Base-by-base conservation (phyloP, 2,888 invertebrate species). In the Watsonalla cultraria region DNA sequence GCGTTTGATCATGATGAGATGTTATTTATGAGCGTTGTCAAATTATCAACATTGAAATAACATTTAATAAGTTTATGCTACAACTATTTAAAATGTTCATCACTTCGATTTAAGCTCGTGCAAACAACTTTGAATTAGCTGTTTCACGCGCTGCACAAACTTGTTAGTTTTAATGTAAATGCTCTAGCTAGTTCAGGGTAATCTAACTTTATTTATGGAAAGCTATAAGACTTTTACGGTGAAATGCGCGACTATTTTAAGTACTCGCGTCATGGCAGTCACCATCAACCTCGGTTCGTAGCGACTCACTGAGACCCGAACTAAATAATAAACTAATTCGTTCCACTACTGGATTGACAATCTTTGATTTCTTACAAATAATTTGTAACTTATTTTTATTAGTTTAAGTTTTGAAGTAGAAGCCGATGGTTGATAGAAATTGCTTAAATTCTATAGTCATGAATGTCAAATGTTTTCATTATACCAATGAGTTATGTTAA, bases 321-420 rank as follows among this genome's bases (percentile, higher is more conserved):
- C 60, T 59, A 60, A 57, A 72, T 74, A 74, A 75, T 82, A 76
- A 77, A 74, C 76, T 71, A 78, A 82, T 82, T 78, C 70, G 79
- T 79, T 82, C 72, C 72, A 72, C 65, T 64, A 59, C 66, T 68
- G 64, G 68, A 71, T 72, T 74, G 68, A 74, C 74, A 65, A 64
- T 59, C 63, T 61, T 56, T 65, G 70, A 72, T 74, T 75, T 71
- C 68, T 65, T 68, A 60, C 51, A 61, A 61, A 24, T 24, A 55
- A 59, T 60, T 65, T 51, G 59, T 57, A 56, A 60, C 65, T 63
- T 59, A 56, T 65, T 66, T 49, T 58, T 51, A 51, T 49, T 35
- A 52, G 51, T 47, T 55, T 55, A 45, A 53, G 24, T 4, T 24
- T 2, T 24, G 4, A 4, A 24, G 24, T 24, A 24, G 24, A 24